A percentile compares a stretch with the other conserved stretches of the same genome.
Evolutionary conservation across 2,797 vertebrate species (phyloP).

Genomic region (Lagodon rhomboides): DNA sequence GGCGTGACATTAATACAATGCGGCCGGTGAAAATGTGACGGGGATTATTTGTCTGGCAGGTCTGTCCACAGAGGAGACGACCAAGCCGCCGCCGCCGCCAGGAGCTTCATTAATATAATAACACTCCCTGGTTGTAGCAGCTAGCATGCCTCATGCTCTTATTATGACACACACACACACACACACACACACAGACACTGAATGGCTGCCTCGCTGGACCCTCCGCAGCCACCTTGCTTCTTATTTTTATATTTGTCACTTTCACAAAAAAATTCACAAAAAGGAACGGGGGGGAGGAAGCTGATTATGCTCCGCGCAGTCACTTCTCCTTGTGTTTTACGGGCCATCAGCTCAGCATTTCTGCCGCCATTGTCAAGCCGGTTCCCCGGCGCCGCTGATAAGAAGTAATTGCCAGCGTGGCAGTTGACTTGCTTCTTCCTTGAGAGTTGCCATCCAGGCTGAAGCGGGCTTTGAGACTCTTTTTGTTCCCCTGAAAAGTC

Average conservation of each 20-base stretch:
- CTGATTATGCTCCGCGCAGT: slow-evolving; percentile 65
- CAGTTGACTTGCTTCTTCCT: slow-evolving; percentile 70
- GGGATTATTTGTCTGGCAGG: slow-evolving; percentile 67
- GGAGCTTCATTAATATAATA: slow-evolving; percentile 76
- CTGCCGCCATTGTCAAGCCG: slow-evolving; percentile 68
- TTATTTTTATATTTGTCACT: slow-evolving; percentile 63
- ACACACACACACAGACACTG: slow-evolving; percentile 14
- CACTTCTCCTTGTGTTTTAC: slow-evolving; percentile 63
- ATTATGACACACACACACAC: slow-evolving; percentile 9
- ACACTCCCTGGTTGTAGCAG: slow-evolving; percentile 51
- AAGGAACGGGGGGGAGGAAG: slow-evolving; percentile 37
- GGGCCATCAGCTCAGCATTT: slow-evolving; percentile 71
- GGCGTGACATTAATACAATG: slow-evolving; percentile 47
- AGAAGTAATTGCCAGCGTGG: slow-evolving; percentile 79
- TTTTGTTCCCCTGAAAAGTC: slow-evolving; percentile 75
- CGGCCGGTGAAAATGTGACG: slow-evolving; percentile 57
- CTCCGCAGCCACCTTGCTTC: neutral
- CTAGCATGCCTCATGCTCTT: slow-evolving; percentile 16
- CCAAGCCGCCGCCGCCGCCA: slow-evolving; percentile 33
- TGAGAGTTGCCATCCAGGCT: slow-evolving; percentile 71
- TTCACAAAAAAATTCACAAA: slow-evolving; percentile 46
- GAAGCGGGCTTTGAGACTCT: slow-evolving; percentile 64
- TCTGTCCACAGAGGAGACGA: slow-evolving; percentile 54
- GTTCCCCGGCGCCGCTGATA: slow-evolving; percentile 71
- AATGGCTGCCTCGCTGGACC: slow-evolving; percentile 21